Base-by-base conservation (phyloP, 2,888 invertebrate genomes). In the Yponomeuta malinellus region DNA sequence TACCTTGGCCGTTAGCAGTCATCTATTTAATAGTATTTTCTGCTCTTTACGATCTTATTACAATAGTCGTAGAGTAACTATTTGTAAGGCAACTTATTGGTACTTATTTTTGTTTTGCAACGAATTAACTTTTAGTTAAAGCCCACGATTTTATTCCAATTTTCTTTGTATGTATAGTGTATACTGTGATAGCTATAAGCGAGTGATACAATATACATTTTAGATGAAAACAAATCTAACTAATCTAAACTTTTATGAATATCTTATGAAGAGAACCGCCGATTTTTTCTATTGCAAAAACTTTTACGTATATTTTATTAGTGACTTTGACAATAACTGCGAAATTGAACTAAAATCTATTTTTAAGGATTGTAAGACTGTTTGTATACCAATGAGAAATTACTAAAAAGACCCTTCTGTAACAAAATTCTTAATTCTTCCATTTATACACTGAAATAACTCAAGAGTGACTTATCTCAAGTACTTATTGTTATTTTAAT, bases 111-210 rank as follows among this genome's bases (percentile, higher is more conserved):
- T 37, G 12, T 43, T 43, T 67, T 43, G 43, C 67, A 43, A 33
- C n/a, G 67, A 67, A 33, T 67, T 33, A 37, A 43, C 1, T 64
- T 67, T 67, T 67, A 67, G 33, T 31, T 4, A 29, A 64, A n/a
- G 9, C n/a, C n/a, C 10, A 33, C 63, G 10, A 64, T 64, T 64
- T 33, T 67, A 67, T 67, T 65, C 33, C 65, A 65, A 67, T 6
- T 67, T 37, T 67, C 12, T 37, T 0, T 12, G 15, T 33, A 67
- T 37, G 67, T 43, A 67, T 67, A 43, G 33, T 65, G 48, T 52
- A 52, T 69, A 10, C 68, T 69, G 68, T 69, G 68, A 69, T 69
- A 69, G 68, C 68, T 69, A 12, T 52, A 48, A 69, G 68, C 68
- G n/a, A 69, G 68, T 68, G 43, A 68, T 33, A 65, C 33, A 65